Evolutionary conservation across 2,888 invertebrate genomes (phyloP).

Genomic region (Dyspetes luteomarginatus): DNA sequence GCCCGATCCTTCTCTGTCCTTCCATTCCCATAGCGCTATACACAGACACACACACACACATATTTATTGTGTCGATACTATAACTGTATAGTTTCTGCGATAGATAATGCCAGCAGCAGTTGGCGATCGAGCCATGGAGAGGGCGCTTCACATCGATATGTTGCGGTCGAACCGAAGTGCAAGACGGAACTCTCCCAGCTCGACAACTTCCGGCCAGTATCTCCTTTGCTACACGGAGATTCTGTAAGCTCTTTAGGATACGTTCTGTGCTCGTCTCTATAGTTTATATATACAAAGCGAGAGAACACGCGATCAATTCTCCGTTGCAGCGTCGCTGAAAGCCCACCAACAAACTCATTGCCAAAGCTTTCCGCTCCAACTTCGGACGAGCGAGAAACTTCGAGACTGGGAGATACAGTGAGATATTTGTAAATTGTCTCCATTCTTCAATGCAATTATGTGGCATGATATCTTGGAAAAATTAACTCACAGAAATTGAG

Average conservation of each 20-base stretch:
- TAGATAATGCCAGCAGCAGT: constrained; percentile 10
- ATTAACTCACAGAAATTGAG: background rate
- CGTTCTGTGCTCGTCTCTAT: constrained; percentile 10
- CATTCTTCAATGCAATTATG: background rate
- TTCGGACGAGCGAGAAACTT: constrained; percentile 29
- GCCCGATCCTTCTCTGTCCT: constrained; percentile 8
- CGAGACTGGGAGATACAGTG: background rate
- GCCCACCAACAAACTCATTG: constrained; percentile 35
- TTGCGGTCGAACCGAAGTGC: constrained; percentile 56
- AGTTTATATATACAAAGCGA: background rate
- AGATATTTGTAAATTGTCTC: background rate
- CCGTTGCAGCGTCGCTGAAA: constrained; percentile 28
- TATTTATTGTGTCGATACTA: constrained; percentile 3
- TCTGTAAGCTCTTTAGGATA: constrained; percentile 38
- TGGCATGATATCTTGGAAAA: background rate
- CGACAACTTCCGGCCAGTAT: constrained; percentile 53
- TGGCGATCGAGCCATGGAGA: constrained; percentile 21
- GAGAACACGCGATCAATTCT: constrained; percentile 38
- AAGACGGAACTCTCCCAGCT: constrained; percentile 24
- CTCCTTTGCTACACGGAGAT: constrained; percentile 28
- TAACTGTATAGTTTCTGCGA: background rate
- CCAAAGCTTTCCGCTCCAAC: constrained; percentile 25
- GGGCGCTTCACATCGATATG: constrained; percentile 45
- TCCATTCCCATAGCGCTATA: constrained; percentile 12
- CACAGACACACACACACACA: background rate